These are phyloP conservation scores for Schlechtendalia chinensis DNA, from an alignment of 1,140 invertebrate species.

Conservation along the genomic window DNA sequence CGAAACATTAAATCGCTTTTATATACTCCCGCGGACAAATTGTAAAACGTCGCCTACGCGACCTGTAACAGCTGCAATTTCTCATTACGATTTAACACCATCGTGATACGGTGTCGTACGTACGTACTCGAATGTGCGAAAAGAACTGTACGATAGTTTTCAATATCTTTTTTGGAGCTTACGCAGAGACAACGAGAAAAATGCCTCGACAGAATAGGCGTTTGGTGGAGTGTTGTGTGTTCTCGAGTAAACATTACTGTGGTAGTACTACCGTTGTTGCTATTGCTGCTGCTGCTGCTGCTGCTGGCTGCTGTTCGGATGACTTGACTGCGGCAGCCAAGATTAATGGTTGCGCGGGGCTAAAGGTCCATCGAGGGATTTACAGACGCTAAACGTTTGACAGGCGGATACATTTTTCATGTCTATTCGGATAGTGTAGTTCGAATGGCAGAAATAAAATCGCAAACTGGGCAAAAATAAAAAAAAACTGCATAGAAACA, in stretches of 20 bases:
- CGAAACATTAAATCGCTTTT: background rate
- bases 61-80: no score
- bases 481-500: background rate
- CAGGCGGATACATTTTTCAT: slow-evolving; percentile 44
- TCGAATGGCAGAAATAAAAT: background rate
- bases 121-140: background rate
- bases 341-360: slow-evolving; percentile 32
- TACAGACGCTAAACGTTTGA: slow-evolving; percentile 43
- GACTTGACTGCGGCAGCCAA: background rate
- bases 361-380: slow-evolving; percentile 40
- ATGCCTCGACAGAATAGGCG: no score
- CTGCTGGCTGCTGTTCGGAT: background rate
- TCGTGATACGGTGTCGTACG: no score
- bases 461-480: background rate
- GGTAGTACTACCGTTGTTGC: background rate
- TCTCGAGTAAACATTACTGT: background rate
- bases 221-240: background rate
- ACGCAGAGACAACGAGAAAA: background rate
- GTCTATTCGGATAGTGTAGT: slow-evolving; percentile 14
- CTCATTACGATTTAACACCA: no score
- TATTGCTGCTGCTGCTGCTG: no score
- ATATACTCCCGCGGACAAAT: no score
- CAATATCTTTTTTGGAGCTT: background rate
- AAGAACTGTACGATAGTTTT: background rate
- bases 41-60: no score